Evolutionary conservation across 2,888 invertebrate genomes (phyloP), one percentile per base, ranked within the genome.

Genomic region (Caenorhabditis doughertyi): DNA sequence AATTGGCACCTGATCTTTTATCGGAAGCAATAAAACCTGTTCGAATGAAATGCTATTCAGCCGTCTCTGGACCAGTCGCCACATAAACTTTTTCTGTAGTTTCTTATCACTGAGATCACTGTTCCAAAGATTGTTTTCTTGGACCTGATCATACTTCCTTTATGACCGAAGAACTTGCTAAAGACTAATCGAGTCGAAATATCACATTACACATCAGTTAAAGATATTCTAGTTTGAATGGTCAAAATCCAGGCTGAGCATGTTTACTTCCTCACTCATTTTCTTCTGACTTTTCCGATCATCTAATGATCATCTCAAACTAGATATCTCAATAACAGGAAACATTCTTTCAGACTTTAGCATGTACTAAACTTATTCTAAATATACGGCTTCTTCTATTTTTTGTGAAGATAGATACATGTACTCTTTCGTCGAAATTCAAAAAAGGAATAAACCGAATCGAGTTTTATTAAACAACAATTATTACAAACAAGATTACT

Each of bases 391-490:
- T 64, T 64, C 64, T 64, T 49, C 13, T 64, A 7, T 32, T 2
- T 18, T 3, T n/a, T n/a, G n/a, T 55, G 39, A 25, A 55, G 39
- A 42, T 27, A 53, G 51, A 65, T 51, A 53, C 25, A 55, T 25
- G 39, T 42, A 42, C 27, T 55, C 35, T 51, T 32, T 4, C 23
- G n/a, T n/a, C n/a, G 51, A 9, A 23, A 47, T 39, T 27, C 7
- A 67, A 29, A 39, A 35, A 53, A 53, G 72, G 72, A 72, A 13
- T 47, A 16, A 35, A 55, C 1, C 55, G 64, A 62, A 73, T 60
- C 51, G 42, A 23, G 13, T 35, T 39, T 74, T 74, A 74, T 74
- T 74, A 74, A 47, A 55, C 64, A 74, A 74, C 64, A 74, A 49
- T 74, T 74, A 74, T 67, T 74, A 74, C 2, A 58, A 65, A 74